phyloP scores from a whole-genome alignment of 1,140 invertebrate species.

The Drosophila sulfurigaster region DNA sequence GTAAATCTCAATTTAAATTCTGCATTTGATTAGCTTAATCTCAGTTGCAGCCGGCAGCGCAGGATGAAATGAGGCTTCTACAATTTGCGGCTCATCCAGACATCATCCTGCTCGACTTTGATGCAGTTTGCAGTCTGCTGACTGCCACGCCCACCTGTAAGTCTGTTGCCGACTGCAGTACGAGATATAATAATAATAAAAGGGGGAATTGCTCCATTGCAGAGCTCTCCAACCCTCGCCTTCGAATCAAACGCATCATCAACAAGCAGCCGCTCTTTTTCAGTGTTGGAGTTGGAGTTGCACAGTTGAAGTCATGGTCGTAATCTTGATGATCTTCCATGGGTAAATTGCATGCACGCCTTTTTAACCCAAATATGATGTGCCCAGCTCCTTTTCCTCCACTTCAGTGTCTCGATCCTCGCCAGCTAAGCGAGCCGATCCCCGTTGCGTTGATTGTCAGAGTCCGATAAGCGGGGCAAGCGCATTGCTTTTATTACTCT shows the following conservation, averaged over 20 bases:
- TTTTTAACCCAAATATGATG: constrained; percentile 76
- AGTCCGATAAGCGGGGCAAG: constrained; percentile 56
- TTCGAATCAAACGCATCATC: constrained; percentile 67
- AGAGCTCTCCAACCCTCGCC: constrained; percentile 18
- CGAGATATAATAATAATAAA: constrained; percentile 11
- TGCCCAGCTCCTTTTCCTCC: constrained; percentile 11
- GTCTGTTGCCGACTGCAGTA: constrained; percentile 5
- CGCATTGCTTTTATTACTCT: constrained; percentile 55
- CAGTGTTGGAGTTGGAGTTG: constrained; percentile 6
- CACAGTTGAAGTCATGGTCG: constrained; percentile 26
- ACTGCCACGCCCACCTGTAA: constrained; percentile 49
- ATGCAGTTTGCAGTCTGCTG: not conserved
- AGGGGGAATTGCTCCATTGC: not conserved
- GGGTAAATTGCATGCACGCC: constrained; percentile 77
- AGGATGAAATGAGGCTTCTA: not conserved
- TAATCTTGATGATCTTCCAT: constrained; percentile 52
- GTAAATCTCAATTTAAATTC: constrained; percentile 1
- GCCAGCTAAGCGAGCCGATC: not conserved
- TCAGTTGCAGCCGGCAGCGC: not conserved
- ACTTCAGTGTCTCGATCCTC: not conserved
- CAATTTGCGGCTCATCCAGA: constrained; percentile 16
- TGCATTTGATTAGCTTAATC: constrained; percentile 12
- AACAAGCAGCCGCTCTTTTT: constrained; percentile 17
- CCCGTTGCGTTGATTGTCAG: constrained; percentile 52
- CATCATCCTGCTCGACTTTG: constrained; percentile 36